Evolutionary conservation across 2,888 invertebrate genomes (phyloP), one percentile per base, ranked within the genome.

Genomic region (Amitus sp.): DNA sequence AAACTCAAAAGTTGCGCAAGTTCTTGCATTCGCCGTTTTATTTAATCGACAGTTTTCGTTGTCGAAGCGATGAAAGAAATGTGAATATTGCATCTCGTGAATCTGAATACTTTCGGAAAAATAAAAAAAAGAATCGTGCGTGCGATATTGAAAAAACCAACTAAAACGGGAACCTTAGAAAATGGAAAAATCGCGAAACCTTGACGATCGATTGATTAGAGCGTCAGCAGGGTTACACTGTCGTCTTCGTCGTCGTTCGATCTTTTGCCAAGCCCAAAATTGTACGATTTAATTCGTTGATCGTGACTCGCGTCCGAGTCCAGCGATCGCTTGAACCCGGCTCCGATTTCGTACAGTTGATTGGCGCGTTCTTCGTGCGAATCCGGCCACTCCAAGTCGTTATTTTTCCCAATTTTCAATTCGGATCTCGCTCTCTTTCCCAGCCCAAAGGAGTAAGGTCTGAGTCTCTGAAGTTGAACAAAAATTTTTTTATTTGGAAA

Each of bases 381-480:
- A 1, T 79, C 46, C 77, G 72, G 42, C 4, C 70, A 69, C n/a
- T 73, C 72, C 37, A 67, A 12, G 43, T 67, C 69, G 45, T 69
- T 72, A 1, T 87, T 84, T 59, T 87, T 88, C 2, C 87, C 88
- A 2, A 87, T 77, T 0, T 87, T 87, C 68, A 88, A 87, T 66
- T 84, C 84, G 79, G 69, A 67, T 34, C 67, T 76, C 62, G 85
- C 84, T 9, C 90, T 85, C 68, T 90, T 87, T 1, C 90, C 90
- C n/a, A 90, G 83, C 0, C 90, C 90, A 72, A 90, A 90, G 19
- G 88, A 87, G 82, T 89, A 90, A 0, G 87, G 87, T 18, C 87
- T 86, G 85, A 53, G 89, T 85, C 79, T 90, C 71, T 2, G 65
- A 68, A 62, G 19, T 19, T 1, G 19, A n/a, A n/a, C 5, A 39